Evolutionary conservation across 30 jellyfish, hydroid and myxozoan genomes (phyloP).

Genomic region (Turritopsis rubra): DNA sequence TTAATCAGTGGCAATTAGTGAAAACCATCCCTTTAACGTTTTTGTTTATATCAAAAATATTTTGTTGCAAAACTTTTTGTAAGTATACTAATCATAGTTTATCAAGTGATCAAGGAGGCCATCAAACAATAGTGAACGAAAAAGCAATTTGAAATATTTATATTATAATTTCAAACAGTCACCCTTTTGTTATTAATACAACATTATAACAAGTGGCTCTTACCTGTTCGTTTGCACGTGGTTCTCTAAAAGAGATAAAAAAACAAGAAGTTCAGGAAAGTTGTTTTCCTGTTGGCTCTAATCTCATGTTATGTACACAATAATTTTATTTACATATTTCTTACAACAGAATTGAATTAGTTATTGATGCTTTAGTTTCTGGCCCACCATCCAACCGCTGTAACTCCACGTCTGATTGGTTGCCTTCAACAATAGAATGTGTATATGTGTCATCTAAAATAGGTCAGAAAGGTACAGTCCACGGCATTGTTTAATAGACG

Average conservation of each 20-base stretch:
- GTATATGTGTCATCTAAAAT: background rate
- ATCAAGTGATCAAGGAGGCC: background rate
- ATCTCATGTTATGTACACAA: background rate
- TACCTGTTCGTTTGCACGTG: background rate
- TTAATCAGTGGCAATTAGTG: too few species aligned
- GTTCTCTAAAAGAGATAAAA: background rate
- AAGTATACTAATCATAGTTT: background rate
- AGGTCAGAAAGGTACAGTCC: background rate
- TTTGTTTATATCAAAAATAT: background rate
- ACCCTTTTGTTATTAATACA: background rate
- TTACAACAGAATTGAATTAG: background rate
- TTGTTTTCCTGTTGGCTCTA: background rate
- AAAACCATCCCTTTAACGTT: background rate
- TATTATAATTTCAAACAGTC: too few species aligned
- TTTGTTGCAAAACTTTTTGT: background rate
- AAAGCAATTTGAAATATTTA: too few species aligned
- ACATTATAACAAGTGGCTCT: background rate
- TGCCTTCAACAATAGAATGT: background rate
- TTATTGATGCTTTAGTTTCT: background rate
- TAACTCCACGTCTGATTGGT: conserved; percentile 1
- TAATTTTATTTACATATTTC: background rate
- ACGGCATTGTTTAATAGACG: background rate
- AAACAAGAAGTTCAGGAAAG: background rate
- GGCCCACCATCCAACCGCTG: background rate
- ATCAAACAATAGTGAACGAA: background rate